Percentiles rank a stretch among this genome's conserved stretches.
Evolutionary conservation across 2,888 invertebrate species (phyloP).

Genomic region (Temnothorax unifasciatus): DNA sequence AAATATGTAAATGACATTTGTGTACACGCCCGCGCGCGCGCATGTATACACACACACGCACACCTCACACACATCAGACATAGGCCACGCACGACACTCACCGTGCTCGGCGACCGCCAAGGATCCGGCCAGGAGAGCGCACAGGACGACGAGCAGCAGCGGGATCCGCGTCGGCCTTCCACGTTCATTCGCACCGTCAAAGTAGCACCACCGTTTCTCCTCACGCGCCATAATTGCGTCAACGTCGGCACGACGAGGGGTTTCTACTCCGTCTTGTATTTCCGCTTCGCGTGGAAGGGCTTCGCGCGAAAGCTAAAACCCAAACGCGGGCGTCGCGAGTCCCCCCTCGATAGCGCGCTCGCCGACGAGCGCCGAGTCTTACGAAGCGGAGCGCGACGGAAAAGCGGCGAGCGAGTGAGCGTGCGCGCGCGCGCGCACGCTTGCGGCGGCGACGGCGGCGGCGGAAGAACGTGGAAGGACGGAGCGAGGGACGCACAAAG

Average conservation of each 20-base stretch:
- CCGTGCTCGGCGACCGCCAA: constrained; percentile 61
- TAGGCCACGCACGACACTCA: constrained; percentile 58
- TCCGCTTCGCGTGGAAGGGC: constrained; percentile 10
- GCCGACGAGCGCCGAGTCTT: neutral
- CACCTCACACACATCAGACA: too few relatives aligned
- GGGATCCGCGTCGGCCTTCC: constrained; percentile 57
- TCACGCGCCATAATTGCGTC: constrained; percentile 76
- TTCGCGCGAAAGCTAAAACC: constrained; percentile 36
- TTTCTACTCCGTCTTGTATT: constrained; percentile 49
- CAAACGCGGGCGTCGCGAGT: constrained; percentile 4
- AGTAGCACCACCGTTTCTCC: constrained; percentile 72
- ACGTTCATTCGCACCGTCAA: constrained; percentile 66
- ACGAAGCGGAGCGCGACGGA: constrained; percentile 36
- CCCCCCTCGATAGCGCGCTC: neutral
- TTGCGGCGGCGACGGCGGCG: constrained; percentile 3
- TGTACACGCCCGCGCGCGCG: neutral
- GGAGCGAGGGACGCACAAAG: constrained; percentile 15
- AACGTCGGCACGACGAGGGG: constrained; percentile 40
- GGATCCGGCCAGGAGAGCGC: constrained; percentile 58
- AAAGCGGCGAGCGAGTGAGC: constrained; percentile 35
- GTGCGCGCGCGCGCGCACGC: constrained; percentile 7
- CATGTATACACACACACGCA: neutral
- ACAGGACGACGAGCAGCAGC: constrained; percentile 62
- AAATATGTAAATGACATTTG: constrained; percentile 29
- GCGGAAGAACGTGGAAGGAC: constrained; percentile 13